Evolutionary conservation across 2,888 invertebrate genomes (phyloP).

Genomic region (Bhutanitis thaidina): DNA sequence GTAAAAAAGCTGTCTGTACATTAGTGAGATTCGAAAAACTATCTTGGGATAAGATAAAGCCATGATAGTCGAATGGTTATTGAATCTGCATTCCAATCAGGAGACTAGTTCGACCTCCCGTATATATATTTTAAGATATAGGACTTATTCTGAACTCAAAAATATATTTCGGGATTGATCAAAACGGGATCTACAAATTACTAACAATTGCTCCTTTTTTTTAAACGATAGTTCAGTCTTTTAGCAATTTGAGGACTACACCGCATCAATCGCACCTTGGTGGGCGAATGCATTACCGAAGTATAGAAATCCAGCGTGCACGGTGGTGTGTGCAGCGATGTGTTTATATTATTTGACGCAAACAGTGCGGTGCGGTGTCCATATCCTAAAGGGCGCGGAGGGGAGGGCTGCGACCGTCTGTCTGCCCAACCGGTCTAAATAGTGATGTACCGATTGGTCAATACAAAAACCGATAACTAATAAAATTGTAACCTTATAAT

Average conservation of each 20-base stretch:
- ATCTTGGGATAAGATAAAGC: no score
- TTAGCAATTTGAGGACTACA: neutral
- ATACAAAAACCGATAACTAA: conserved; percentile 5
- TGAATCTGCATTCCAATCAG: no score
- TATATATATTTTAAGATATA: no score
- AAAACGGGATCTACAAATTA: no score
- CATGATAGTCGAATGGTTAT: no score
- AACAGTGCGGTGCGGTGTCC: neutral
- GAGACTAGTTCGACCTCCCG: no score
- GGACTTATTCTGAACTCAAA: no score
- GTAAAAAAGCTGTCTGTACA: no score
- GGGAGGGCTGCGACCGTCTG: conserved; percentile 4
- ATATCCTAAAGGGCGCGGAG: conserved; percentile 1
- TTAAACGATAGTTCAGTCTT: no score
- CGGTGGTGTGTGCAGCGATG: neutral
- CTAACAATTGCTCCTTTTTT: no score
- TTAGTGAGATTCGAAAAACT: no score
- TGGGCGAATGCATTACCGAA: neutral
- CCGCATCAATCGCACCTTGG: neutral
- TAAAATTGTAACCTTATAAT: neutral
- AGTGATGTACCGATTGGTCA: conserved; percentile 15
- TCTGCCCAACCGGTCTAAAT: conserved; percentile 17
- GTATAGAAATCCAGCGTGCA: neutral
- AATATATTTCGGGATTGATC: no score
- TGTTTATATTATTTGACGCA: conserved; percentile 7